phyloP scores from a whole-genome alignment of 2,888 invertebrate genomes.

The Platynereis dumerilii region DNA sequence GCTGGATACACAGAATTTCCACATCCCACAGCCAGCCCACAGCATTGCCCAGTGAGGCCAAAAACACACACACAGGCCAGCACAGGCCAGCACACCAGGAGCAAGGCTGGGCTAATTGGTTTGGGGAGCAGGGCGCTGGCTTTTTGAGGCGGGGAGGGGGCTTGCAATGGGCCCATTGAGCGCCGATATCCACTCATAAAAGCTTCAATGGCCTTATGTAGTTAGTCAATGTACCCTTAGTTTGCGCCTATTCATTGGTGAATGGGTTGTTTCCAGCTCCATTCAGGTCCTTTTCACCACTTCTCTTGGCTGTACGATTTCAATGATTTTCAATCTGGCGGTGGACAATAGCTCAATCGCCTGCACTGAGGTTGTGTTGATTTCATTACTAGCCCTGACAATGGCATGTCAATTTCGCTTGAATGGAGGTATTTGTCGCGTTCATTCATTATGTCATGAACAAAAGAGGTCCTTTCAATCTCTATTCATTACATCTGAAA shows the following conservation, averaged over 20 bases:
- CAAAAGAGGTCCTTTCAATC: slow-evolving; percentile 40
- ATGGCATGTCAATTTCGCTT: slow-evolving; percentile 48
- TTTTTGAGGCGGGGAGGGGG: too few relatives aligned
- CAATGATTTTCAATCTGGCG: slow-evolving; percentile 61
- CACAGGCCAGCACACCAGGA: too few relatives aligned
- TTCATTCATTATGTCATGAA: slow-evolving; percentile 51
- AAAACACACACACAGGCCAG: too few relatives aligned
- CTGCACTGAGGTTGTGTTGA: slow-evolving; percentile 53
- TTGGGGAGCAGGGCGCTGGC: too few relatives aligned
- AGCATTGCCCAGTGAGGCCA: too few relatives aligned
- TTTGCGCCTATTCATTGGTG: slow-evolving; percentile 23
- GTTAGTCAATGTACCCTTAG: slow-evolving; percentile 27
- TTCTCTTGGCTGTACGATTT: slow-evolving; percentile 24
- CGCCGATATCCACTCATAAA: slow-evolving; percentile 2
- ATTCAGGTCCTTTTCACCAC: slow-evolving; percentile 24
- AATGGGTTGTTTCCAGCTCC: slow-evolving; percentile 24
- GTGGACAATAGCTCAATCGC: slow-evolving; percentile 55
- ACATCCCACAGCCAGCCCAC: too few relatives aligned
- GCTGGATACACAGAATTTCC: too few relatives aligned
- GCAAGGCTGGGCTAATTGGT: too few relatives aligned
- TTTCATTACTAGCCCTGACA: slow-evolving; percentile 54
- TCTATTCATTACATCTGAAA: slow-evolving; percentile 21
- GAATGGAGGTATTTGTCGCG: slow-evolving; percentile 56
- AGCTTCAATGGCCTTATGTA: slow-evolving; percentile 27
- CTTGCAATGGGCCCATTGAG: too few relatives aligned